phyloP scores from a whole-genome alignment of 2,113 vertebrate genomes.

The Sminthopsis crassicaudata region DNA sequence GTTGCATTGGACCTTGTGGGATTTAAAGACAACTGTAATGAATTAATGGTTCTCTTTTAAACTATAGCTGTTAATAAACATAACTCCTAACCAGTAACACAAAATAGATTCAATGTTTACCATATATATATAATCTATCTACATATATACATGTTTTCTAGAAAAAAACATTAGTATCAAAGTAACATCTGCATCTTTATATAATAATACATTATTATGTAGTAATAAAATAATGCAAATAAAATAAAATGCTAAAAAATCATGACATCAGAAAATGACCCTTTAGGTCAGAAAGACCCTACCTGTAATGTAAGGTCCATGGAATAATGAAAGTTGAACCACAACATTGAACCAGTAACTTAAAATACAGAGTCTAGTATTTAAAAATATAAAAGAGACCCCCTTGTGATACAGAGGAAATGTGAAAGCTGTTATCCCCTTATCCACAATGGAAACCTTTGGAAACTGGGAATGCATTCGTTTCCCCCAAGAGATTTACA shows the following conservation, averaged over 20 bases:
- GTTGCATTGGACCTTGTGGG: neutral
- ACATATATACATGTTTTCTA: too few relatives aligned
- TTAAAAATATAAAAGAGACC: conserved; percentile 43
- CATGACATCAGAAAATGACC: neutral
- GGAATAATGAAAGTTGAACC: neutral
- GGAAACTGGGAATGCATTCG: conserved; percentile 46
- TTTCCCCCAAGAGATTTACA: conserved; percentile 46
- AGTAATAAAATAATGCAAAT: too few relatives aligned
- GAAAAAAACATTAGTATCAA: too few relatives aligned
- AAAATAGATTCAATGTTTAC: too few relatives aligned
- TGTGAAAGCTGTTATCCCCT: neutral
- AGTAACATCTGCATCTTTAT: too few relatives aligned
- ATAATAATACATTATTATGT: too few relatives aligned
- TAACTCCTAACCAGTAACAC: too few relatives aligned
- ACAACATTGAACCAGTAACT: conserved; percentile 47
- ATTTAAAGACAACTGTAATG: conserved; percentile 25
- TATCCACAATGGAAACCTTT: conserved; percentile 37
- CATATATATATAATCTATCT: too few relatives aligned
- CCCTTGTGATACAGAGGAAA: conserved; percentile 45
- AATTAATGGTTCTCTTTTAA: too few relatives aligned
- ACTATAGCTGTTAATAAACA: too few relatives aligned
- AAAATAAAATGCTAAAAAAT: neutral
- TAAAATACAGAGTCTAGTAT: conserved; percentile 36
- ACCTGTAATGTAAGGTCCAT: neutral
- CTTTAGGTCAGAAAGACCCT: neutral